phyloP scores from a whole-genome alignment of 2,888 invertebrate species.

The Dusona sp. region DNA sequence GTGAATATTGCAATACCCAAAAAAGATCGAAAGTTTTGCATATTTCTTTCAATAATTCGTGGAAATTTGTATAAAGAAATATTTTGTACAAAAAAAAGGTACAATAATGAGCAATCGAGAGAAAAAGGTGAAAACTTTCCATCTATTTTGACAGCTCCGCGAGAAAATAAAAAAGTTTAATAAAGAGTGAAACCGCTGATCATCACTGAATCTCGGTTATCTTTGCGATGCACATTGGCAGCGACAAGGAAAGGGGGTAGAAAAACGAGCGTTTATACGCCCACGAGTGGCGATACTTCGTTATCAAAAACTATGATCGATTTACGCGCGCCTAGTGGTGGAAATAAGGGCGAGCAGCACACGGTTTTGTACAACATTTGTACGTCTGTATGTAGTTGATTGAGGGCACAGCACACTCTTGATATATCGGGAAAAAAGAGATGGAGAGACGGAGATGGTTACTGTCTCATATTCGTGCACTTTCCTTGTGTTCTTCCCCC shows the following conservation, averaged over 20 bases:
- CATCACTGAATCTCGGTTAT: neutral
- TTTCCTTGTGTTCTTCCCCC: neutral
- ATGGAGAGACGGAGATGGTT: neutral
- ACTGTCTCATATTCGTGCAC: neutral
- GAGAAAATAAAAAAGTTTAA: neutral
- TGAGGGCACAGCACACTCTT: neutral
- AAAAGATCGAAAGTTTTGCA: too few species aligned
- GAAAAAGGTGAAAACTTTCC: neutral
- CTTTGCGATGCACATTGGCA: neutral
- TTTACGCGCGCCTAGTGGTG: neutral
- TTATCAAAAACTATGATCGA: slow-evolving; percentile 56
- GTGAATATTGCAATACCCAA: too few species aligned
- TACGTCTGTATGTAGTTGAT: too few species aligned
- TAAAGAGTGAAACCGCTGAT: neutral
- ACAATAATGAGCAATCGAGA: neutral
- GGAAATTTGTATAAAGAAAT: neutral
- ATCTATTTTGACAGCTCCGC: neutral
- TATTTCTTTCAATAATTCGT: too few species aligned
- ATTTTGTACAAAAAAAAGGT: neutral
- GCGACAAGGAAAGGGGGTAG: neutral
- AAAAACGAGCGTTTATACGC: slow-evolving; percentile 26
- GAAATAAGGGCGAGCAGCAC: neutral
- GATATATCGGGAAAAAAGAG: neutral
- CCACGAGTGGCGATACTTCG: slow-evolving; percentile 61
- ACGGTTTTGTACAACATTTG: too few species aligned